phyloP scores from a whole-genome alignment of 2,888 invertebrate genomes.

The Campoplex nolae region DNA sequence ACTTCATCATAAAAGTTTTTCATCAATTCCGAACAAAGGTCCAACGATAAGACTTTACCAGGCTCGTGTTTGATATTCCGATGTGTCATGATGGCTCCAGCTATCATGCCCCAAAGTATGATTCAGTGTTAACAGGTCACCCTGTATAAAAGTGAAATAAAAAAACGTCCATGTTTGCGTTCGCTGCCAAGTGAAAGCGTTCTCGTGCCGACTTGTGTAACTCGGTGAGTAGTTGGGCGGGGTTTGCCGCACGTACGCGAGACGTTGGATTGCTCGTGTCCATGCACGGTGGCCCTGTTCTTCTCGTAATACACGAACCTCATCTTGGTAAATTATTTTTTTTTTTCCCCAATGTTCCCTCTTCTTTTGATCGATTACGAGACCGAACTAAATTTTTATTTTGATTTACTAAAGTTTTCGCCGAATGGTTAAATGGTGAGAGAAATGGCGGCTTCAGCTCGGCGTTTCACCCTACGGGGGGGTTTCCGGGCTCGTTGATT shows the following conservation, averaged over 20 bases:
- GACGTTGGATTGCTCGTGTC: constrained; percentile 32
- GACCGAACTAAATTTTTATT: too few relatives aligned
- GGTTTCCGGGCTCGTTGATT: too few relatives aligned
- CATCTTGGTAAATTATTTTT: not conserved
- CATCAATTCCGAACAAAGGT: not conserved
- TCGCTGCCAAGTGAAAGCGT: constrained; percentile 72
- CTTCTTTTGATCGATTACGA: not conserved
- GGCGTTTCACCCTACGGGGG: too few relatives aligned
- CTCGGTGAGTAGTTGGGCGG: constrained; percentile 57
- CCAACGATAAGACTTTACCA: not conserved
- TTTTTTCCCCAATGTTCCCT: not conserved
- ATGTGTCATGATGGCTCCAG: not conserved
- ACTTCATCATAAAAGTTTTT: not conserved
- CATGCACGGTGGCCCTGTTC: constrained; percentile 14
- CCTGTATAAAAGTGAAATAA: constrained; percentile 21
- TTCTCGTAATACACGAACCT: constrained; percentile 60
- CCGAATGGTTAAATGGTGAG: too few relatives aligned
- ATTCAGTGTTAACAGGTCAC: not conserved
- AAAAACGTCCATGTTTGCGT: constrained; percentile 40
- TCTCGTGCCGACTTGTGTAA: constrained; percentile 71
- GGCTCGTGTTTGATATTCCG: not conserved
- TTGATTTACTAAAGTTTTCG: too few relatives aligned
- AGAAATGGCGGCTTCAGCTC: too few relatives aligned
- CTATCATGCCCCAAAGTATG: not conserved
- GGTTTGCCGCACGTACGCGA: constrained; percentile 54